Evolutionary conservation across 2,888 invertebrate genomes (phyloP), one percentile per base, ranked within the genome.

Genomic region (Hoplodrina ambigua): DNA sequence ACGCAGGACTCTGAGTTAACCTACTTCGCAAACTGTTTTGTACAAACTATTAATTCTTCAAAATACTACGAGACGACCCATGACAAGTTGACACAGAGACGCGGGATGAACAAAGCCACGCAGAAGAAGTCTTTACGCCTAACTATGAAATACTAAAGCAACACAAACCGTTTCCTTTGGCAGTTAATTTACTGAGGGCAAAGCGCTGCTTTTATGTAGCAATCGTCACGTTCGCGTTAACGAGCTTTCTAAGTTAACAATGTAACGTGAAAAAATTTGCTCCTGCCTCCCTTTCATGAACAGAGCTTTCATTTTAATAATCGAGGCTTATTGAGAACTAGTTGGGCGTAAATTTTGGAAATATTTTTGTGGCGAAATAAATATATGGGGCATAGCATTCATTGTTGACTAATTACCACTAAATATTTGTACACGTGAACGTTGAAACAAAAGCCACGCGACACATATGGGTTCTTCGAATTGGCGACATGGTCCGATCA

Each of bases 171-270:
- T 92, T 92, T 92, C 90, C 86, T 89, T 87, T 80, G 83, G 87
- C 85, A 89, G 90, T 93, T 94, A 92, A 94, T 94, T 92, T 89
- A 87, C 87, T 83, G 87, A 82, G 87, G 86, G 88, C 86, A 90
- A 90, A 92, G 89, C 89, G 87, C 89, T 90, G 89, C 87, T 91
- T 84, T 91, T 90, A 87, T 90, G 90, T 89, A 87, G 93, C 91
- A 93, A 94, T 94, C 91, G 94, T 94, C 95, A 95, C 95, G 95
- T 94, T 84, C 89, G 84, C 88, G 91, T 90, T 94, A 95, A 95
- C 94, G 95, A 95, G 95, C 93, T 92, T 90, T 91, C 92, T 91
- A 88, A 94, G 93, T 92, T 92, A 94, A 94, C 93, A 92, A 86
- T 90, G 93, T 91, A 89, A 93, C 95, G 95, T 94, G 95, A 90